Base-by-base conservation (phyloP, 2,888 invertebrate genomes). In the Chrysotoxum bicinctum region DNA sequence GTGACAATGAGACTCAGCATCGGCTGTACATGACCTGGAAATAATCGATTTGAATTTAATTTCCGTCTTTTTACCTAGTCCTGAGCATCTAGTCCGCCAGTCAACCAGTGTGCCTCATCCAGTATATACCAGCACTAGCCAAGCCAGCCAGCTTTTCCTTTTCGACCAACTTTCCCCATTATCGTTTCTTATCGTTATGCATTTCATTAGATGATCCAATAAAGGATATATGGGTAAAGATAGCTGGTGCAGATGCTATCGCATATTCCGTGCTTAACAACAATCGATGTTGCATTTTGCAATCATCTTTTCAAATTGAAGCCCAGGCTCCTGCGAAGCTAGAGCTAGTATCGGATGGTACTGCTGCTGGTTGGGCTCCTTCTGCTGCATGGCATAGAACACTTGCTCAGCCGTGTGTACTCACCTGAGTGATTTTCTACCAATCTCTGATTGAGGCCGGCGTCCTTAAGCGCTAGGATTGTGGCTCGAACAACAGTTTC, bases 401-500 rank as follows among this genome's bases (percentile, higher is more conserved):
- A 62, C 35, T 40, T 52, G 19, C 30, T 60, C 48, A 62, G 3
- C 19, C 21, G 23, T 50, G 66, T 66, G 54, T 68, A 81, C 78
- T 73, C 81, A 77, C 70, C 75, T 40, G 79, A 86, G 66, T 87
- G 88, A 56, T 87, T 87, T 77, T 90, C 90, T 66, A 91, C 89
- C 77, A 92, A 89, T 37, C 92, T 90, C 88, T 92, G 91, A 89
- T 92, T 92, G 87, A 88, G 89, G 87, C 91, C 90, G 79, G 90
- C 90, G 79, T 91, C 91, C 82, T 89, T 89, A 40, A 90, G 88
- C 70, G 91, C 91, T 86, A 91, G 88, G 70, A 92, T 90, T 64
- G 89, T 90, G 84, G 91, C 90, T 69, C 89, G 89, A 54, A 90
- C 89, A 40, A 88, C 89, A 52, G 88, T 89, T 85, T 90, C 90